Evolutionary conservation across 2,797 vertebrate species (phyloP).

Genomic region (Bradypodion ventrale): DNA sequence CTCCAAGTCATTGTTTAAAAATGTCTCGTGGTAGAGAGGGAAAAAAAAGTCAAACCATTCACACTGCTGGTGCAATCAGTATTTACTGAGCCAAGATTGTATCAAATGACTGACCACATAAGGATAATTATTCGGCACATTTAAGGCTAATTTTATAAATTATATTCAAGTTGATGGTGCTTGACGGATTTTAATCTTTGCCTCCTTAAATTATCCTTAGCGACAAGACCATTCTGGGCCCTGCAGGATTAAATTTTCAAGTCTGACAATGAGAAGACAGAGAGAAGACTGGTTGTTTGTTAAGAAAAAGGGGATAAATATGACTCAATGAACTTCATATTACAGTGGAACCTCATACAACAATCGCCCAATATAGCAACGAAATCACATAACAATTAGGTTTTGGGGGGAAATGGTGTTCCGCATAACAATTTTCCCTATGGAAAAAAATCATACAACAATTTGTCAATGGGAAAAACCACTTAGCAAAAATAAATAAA

Average conservation of each 20-base stretch:
- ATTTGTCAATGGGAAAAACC: too few species aligned
- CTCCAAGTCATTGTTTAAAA: not conserved
- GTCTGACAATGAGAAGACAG: not conserved
- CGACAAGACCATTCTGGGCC: not conserved
- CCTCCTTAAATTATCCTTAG: not conserved
- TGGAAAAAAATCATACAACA: too few species aligned
- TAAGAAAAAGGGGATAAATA: too few species aligned
- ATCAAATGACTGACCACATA: not conserved
- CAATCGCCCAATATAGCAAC: too few species aligned
- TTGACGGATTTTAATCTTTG: not conserved
- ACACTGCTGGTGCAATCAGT: not conserved
- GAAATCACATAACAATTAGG: too few species aligned
- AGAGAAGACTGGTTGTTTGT: too few species aligned
- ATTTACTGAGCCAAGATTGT: not conserved
- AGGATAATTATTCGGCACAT: not conserved
- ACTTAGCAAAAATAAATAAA: too few species aligned
- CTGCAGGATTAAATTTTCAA: not conserved
- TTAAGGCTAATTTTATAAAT: constrained; percentile 3
- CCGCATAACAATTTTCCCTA: too few species aligned
- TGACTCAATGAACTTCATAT: not conserved
- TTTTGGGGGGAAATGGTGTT: too few species aligned
- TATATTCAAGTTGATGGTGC: not conserved
- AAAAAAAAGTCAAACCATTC: not conserved
- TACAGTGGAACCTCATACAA: too few species aligned
- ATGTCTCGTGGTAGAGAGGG: too few species aligned